These are phyloP conservation scores for Macheiramphus alcinus DNA, from an alignment of 2,113 vertebrate species.

Conservation along the genomic window DNA sequence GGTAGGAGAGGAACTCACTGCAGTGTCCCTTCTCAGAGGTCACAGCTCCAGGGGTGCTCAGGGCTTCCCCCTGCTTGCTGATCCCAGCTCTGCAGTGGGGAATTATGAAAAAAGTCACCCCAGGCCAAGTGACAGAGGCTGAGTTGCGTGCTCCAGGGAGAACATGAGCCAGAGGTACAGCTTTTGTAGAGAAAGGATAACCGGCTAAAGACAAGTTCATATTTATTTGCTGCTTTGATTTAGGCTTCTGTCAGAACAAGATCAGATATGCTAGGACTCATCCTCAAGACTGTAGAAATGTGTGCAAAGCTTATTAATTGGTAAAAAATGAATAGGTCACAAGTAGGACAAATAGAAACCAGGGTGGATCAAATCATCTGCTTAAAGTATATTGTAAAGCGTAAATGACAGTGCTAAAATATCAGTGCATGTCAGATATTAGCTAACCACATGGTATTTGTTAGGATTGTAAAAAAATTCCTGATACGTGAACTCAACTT, in stretches of 20 bases:
- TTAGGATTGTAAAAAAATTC: background rate
- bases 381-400: background rate
- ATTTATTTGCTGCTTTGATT: background rate
- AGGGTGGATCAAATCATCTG: background rate
- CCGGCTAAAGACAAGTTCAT: background rate
- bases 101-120: background rate
- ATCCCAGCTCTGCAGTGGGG: background rate
- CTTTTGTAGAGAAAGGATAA: background rate
- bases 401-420: background rate
- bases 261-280: background rate
- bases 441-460: background rate
- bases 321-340: background rate
- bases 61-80: background rate
- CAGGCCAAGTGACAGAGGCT: background rate
- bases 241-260: background rate
- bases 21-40: background rate
- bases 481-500: background rate
- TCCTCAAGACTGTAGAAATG: background rate
- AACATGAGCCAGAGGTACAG: background rate
- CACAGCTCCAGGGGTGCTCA: background rate
- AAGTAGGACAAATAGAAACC: background rate
- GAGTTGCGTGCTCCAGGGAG: fast-evolving
- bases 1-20: background rate
- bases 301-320: background rate
- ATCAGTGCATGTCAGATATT: background rate